phyloP scores from a whole-genome alignment of 2,113 vertebrate genomes.

The Stegastes partitus region DNA sequence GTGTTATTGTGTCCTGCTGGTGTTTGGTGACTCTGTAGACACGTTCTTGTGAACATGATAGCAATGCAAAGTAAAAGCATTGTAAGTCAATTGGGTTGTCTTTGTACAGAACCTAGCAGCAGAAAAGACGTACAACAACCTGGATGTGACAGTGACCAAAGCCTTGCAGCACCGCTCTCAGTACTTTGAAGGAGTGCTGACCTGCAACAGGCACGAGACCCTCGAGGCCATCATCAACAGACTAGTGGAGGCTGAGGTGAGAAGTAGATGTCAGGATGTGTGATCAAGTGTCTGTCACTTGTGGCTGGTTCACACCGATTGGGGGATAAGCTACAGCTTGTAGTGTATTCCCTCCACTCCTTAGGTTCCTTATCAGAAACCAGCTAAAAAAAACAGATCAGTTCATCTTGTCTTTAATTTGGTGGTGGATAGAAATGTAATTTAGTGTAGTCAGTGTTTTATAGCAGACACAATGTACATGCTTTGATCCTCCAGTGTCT shows the following conservation, averaged over 20 bases:
- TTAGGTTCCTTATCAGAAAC: no score
- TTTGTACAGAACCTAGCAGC: constrained; percentile 92
- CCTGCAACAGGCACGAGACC: constrained; percentile 92
- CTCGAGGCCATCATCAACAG: constrained; percentile 95
- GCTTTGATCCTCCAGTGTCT: no score
- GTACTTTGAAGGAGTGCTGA: constrained; percentile 97
- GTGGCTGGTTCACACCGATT: neutral
- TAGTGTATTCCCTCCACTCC: no score
- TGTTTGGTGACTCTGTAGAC: neutral
- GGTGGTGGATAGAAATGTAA: neutral
- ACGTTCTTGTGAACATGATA: neutral
- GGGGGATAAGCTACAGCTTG: no score
- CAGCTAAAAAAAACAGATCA: neutral
- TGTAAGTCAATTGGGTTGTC: neutral
- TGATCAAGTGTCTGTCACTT: neutral
- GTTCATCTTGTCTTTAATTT: neutral
- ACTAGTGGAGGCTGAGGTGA: constrained; percentile 96
- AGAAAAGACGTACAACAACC: constrained; percentile 98
- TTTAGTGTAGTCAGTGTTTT: no score
- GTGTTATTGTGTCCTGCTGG: neutral
- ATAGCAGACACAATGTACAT: no score
- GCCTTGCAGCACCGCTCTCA: constrained; percentile 96
- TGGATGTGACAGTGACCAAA: constrained; percentile 97
- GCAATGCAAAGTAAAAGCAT: neutral
- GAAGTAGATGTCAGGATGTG: neutral